Base-by-base conservation (phyloP, 2,797 vertebrate species). In the Cuniculus paca region DNA sequence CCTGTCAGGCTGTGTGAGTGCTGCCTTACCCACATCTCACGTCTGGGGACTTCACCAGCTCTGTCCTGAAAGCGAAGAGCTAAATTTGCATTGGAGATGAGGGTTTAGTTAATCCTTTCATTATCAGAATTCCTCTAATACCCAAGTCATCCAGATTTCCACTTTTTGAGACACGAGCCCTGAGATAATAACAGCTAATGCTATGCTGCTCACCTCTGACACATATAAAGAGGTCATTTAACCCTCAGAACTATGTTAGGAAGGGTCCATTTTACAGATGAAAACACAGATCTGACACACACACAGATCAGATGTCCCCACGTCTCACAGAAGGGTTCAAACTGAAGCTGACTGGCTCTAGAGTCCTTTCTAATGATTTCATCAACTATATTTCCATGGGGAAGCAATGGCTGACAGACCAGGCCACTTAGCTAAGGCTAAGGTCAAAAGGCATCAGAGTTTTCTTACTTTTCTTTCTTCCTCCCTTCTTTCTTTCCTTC, bases 1-100 rank as follows among this genome's bases (percentile, higher is more conserved):
- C 28, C 72, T 26, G n/a, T 36, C 12, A 14, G 48, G 28, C 61
- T 48, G 2, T 0, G 3, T 12, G 11, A 0, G 8, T 81, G 16
- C 63, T 89, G 50, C 68, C n/a, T 61, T 5, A 8, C 36, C 45
- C 34, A 1, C 28, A 48, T 39, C 87, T 83, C 26, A 10, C 1
- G 13, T 36, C 31, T 36, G 7, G 78, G 36, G 8, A 6, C 72
- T 79, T 39, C 20, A 1, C 34, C 52, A 90, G 54, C 68, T 90
- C 39, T 42, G 13, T 42, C 9, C 22, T 70, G 1, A 45, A 10
- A 5, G 11, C 58, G 7, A 13, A 14, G 22, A 88, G 54, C 22
- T 94, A 50, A 42, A 2, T 42, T 36, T 28, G 11, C 22, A 36
- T 5, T 56, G 17, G 50, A 42, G 36, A 68, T 0, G 2, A 50